These are phyloP conservation scores for Ranitomeya variabilis DNA, from an alignment of 2,113 vertebrate genomes.

Conservation along the genomic window DNA sequence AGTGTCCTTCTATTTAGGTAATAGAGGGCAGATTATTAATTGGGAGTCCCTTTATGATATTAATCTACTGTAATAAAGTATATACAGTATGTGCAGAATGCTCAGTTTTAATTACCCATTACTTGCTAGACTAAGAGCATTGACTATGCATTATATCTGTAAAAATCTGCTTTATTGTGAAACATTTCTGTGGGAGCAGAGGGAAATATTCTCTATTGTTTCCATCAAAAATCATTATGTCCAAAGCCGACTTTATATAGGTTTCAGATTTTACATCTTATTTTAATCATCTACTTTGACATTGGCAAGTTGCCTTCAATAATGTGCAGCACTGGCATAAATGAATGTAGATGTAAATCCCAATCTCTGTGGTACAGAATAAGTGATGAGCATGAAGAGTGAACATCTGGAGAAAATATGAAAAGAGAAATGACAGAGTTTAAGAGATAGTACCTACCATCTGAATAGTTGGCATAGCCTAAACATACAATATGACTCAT, in stretches of 20 bases:
- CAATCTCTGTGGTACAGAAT: slow-evolving; percentile 34
- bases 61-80: too few species aligned
- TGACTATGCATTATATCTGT: too few species aligned
- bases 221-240: neutral
- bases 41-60: too few species aligned
- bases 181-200: neutral
- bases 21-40: too few species aligned
- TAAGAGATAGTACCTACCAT: neutral
- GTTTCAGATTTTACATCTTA: slow-evolving; percentile 5
- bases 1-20: too few species aligned
- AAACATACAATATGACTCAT: neutral
- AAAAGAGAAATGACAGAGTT: neutral
- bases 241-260: neutral
- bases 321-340: slow-evolving; percentile 16
- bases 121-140: too few species aligned
- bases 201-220: neutral
- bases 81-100: too few species aligned
- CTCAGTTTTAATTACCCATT: too few species aligned
- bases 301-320: slow-evolving; percentile 4
- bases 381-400: slow-evolving; percentile 15
- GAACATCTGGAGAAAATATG: slow-evolving; percentile 23
- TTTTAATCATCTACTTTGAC: slow-evolving; percentile 10
- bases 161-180: too few species aligned
- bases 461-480: neutral
- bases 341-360: slow-evolving; percentile 10